Conservation (phyloP, 2,888 invertebrate genomes). For the Argyra leucocephala region DNA sequence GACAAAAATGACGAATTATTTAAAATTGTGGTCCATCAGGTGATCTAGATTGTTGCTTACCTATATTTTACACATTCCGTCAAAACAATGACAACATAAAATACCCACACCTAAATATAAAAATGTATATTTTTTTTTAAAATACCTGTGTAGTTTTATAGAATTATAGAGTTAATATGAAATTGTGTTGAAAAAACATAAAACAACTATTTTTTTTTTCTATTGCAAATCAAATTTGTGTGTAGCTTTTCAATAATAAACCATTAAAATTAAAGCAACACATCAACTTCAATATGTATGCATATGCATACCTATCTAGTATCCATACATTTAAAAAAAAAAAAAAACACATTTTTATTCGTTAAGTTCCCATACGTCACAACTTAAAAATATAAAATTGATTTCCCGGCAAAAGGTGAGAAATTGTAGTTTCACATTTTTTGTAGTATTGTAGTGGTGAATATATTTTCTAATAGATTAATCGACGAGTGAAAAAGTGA, state of each 20-base stretch:
- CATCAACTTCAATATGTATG: background rate
- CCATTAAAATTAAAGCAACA: background rate
- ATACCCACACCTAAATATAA: too few species aligned
- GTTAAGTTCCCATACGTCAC: background rate
- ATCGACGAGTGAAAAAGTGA: background rate
- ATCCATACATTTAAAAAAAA: too few species aligned
- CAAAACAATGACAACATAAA: too few species aligned
- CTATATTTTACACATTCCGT: too few species aligned
- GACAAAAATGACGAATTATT: too few species aligned
- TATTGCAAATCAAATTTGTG: background rate
- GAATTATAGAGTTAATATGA: too few species aligned
- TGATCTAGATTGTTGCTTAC: too few species aligned
- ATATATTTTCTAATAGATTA: background rate
- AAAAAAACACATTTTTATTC: background rate
- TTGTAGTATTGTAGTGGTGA: background rate
- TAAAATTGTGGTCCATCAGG: too few species aligned
- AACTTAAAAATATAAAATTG: background rate
- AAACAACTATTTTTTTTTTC: background rate
- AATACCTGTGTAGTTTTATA: too few species aligned
- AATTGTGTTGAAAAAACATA: too few species aligned
- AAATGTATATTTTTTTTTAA: too few species aligned
- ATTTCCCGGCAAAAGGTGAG: background rate
- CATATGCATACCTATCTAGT: too few species aligned
- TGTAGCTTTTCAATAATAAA: background rate
- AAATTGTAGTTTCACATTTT: background rate